Evolutionary conservation across 2,797 vertebrate species (phyloP).

Genomic region (Amblyraja radiata): DNA sequence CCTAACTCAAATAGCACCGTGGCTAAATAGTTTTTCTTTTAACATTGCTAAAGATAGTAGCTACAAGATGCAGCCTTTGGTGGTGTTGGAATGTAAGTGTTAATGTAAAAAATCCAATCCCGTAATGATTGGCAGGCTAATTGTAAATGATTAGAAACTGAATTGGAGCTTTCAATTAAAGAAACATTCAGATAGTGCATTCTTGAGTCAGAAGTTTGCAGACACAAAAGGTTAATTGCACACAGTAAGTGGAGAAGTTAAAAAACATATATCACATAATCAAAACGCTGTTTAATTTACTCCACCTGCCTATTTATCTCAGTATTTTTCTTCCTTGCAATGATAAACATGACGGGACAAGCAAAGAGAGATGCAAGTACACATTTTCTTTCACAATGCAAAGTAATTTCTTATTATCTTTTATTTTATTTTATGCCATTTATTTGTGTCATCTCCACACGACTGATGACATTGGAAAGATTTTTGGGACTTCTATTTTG

Average conservation of each 20-base stretch:
- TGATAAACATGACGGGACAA: neutral
- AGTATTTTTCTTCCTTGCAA: neutral
- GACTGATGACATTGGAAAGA: neutral
- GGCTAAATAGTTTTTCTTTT: neutral
- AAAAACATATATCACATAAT: neutral
- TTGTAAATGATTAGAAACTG: constrained; percentile 2
- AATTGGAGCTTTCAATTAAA: neutral
- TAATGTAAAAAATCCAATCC: constrained; percentile 19
- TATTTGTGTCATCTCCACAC: neutral
- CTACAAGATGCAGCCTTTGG: neutral
- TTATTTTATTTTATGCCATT: neutral
- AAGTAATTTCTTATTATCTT: neutral
- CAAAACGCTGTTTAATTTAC: neutral
- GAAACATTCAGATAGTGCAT: neutral
- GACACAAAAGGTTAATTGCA: neutral
- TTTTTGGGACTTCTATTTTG: constrained; percentile 31
- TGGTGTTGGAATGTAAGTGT: constrained; percentile 1
- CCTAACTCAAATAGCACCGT: neutral
- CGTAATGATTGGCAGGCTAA: constrained; percentile 26
- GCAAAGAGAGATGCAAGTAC: neutral
- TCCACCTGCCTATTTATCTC: neutral
- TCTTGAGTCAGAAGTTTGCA: neutral
- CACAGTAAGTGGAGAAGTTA: neutral
- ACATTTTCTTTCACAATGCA: neutral
- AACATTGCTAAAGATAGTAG: constrained; percentile 12